Percentiles rank a stretch among this genome's conserved stretches.
Conservation (phyloP, 2,888 invertebrate species). For the Clostera curtula region DNA sequence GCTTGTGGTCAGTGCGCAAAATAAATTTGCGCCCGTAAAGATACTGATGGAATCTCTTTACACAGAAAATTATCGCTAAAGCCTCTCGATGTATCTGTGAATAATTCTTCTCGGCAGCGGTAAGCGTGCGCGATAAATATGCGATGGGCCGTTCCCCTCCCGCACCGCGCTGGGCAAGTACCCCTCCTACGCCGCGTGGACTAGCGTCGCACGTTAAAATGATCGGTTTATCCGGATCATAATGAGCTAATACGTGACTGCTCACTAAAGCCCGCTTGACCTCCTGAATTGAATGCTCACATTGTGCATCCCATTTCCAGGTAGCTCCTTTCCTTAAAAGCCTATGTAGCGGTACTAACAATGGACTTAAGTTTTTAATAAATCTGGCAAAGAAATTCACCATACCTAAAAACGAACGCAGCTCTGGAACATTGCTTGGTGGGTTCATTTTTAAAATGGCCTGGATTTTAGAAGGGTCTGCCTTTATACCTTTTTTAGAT, state of each 20-base stretch:
- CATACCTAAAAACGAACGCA: conserved; percentile 11
- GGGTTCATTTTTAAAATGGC: conserved; percentile 7
- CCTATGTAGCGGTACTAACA: conserved; percentile 7
- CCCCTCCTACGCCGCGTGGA: conserved; percentile 11
- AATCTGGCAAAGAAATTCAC: conserved; percentile 14
- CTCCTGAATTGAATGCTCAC: conserved; percentile 5
- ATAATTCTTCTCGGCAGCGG: background rate
- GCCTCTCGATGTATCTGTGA: background rate
- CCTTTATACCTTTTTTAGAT: background rate
- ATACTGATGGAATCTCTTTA: background rate
- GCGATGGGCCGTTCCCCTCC: conserved; percentile 20
- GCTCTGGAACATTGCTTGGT: conserved; percentile 7
- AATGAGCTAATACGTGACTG: conserved; percentile 12
- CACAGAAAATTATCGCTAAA: background rate
- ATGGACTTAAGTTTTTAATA: conserved; percentile 9
- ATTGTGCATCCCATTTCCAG: conserved; percentile 8
- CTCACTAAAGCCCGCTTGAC: conserved; percentile 11
- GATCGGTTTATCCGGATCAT: conserved; percentile 8
- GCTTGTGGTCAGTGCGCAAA: background rate
- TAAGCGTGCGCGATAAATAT: conserved; percentile 11
- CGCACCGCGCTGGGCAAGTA: conserved; percentile 13
- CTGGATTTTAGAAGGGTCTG: conserved; percentile 1
- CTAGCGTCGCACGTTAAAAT: conserved; percentile 17
- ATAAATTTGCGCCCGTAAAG: background rate
- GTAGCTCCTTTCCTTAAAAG: conserved; percentile 9